phyloP scores from a whole-genome alignment of 2,888 invertebrate genomes.

The Halocaridina rubra region DNA sequence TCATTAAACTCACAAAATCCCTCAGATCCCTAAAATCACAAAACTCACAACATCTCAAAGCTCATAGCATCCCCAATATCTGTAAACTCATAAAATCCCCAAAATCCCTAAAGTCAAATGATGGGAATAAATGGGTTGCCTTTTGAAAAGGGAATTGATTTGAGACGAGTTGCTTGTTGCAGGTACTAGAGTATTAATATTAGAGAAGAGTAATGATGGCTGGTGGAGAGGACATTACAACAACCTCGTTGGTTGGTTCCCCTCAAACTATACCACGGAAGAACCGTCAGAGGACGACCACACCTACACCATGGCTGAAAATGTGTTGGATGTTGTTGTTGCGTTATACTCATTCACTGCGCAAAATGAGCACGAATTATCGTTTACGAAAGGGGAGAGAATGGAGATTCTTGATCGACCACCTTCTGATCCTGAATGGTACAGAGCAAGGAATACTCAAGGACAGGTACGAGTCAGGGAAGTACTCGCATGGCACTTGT shows the following conservation, averaged over 20 bases:
- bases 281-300: conserved; percentile 64
- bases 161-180: too few relatives aligned
- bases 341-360: conserved; percentile 88
- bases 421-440: conserved; percentile 98
- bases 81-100: too few relatives aligned
- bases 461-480: conserved; percentile 76
- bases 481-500: too few relatives aligned
- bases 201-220: conserved; percentile 98
- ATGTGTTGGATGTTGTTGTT: conserved; percentile 92
- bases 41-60: too few relatives aligned
- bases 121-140: too few relatives aligned
- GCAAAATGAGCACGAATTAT: conserved; percentile 83
- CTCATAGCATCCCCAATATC: too few relatives aligned
- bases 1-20: too few relatives aligned
- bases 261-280: conserved; percentile 90
- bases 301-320: conserved; percentile 73
- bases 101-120: too few relatives aligned
- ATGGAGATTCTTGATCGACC: conserved; percentile 96
- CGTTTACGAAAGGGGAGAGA: conserved; percentile 96
- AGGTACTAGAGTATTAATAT: conserved; percentile 85
- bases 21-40: too few relatives aligned
- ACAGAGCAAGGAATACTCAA: conserved; percentile 91
- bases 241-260: conserved; percentile 88
- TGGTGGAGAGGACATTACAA: conserved; percentile 96
- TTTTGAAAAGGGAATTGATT: too few relatives aligned